Conservation (phyloP, 1,140 invertebrate genomes). For the Leptinotarsa texana region DNA sequence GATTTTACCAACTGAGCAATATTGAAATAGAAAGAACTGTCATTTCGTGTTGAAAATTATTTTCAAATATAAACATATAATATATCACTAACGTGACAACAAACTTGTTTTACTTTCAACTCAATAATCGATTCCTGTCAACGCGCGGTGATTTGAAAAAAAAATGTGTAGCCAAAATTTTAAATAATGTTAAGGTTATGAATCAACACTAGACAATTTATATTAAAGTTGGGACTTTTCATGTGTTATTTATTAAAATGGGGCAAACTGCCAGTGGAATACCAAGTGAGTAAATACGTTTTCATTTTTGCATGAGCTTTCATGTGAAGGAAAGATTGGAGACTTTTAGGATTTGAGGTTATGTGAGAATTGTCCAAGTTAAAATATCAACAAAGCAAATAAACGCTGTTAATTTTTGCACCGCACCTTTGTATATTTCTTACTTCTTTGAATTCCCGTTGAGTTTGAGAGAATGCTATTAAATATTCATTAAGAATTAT, state of each 20-base stretch:
- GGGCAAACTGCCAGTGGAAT: constrained; percentile 43
- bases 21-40: no score
- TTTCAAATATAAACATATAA: neutral
- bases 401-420: neutral
- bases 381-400: neutral
- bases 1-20: no score
- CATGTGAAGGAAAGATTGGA: no score
- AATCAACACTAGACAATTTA: neutral
- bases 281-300: constrained; percentile 38
- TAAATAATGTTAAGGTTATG: neutral
- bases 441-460: no score
- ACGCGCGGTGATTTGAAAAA: neutral
- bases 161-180: neutral
- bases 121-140: neutral
- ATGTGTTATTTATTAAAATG: constrained; percentile 30
- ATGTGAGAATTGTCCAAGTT: neutral
- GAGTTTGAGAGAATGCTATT: no score
- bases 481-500: no score
- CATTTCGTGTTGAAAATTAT: no score
- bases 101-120: neutral
- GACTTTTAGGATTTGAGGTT: neutral
- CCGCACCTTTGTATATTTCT: no score
- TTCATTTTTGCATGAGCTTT: neutral
- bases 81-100: neutral
- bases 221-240: neutral